Evolutionary conservation across 1,140 invertebrate genomes (phyloP).

Genomic region (Drosophila chauvacae): DNA sequence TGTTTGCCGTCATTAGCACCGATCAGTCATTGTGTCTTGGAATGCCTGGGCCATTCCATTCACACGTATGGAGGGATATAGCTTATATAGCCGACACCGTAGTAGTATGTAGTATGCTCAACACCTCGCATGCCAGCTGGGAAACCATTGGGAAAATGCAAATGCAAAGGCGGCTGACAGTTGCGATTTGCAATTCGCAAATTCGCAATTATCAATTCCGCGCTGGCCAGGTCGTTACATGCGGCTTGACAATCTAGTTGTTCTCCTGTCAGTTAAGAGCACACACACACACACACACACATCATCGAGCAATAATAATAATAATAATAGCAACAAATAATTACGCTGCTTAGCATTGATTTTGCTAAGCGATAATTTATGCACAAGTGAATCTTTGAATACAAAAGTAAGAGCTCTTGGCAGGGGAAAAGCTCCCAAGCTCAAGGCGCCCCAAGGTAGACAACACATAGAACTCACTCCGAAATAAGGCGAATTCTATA

Average conservation of each 20-base stretch:
- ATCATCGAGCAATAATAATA: neutral
- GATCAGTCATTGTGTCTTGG: constrained; percentile 32
- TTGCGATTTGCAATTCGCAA: constrained; percentile 16
- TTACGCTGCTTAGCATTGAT: constrained; percentile 11
- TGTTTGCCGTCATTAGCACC: constrained; percentile 40
- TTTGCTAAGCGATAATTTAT: neutral
- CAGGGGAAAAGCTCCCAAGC: neutral
- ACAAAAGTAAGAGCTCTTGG: neutral
- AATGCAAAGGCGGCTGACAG: constrained; percentile 6
- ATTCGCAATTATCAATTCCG: constrained; percentile 26
- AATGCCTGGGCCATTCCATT: constrained; percentile 28
- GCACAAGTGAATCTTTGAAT: constrained; percentile 10
- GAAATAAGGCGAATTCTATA: neutral
- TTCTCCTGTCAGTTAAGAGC: constrained; percentile 15
- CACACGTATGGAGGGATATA: constrained; percentile 6
- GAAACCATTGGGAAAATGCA: constrained; percentile 27
- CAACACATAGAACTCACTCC: neutral
- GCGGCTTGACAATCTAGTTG: constrained; percentile 21
- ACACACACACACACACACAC: too few relatives aligned
- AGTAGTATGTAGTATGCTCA: neutral
- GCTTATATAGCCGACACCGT: neutral
- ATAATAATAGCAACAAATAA: constrained; percentile 5
- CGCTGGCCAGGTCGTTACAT: constrained; percentile 19
- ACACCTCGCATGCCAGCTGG: constrained; percentile 14
- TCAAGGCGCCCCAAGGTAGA: constrained; percentile 2